A percentile compares a stretch with the other conserved stretches of the same genome.
Conservation (phyloP, 2,797 vertebrate species). For the Megaceryle alcyon region DNA sequence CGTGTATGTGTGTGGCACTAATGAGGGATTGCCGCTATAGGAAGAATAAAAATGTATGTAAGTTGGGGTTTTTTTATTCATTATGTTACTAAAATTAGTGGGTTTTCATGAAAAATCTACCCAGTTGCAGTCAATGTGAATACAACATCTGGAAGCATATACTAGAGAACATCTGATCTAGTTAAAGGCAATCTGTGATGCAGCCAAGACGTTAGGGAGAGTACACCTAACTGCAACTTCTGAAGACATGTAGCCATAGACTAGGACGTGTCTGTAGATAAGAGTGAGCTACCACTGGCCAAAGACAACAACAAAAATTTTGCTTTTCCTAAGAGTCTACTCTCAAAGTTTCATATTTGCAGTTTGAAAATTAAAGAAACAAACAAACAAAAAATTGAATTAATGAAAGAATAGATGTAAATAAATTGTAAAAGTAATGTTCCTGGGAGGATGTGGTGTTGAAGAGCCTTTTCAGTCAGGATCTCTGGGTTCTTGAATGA, state of each 20-base stretch:
- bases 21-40: neutral
- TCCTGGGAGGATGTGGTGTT: neutral
- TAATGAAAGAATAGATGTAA: neutral
- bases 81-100: neutral
- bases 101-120: neutral
- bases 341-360: fast-evolving
- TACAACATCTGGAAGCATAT: neutral
- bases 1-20: neutral
- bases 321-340: neutral
- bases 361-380: neutral
- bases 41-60: neutral
- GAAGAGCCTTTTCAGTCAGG: neutral
- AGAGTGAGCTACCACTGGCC: neutral
- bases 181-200: neutral
- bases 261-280: neutral
- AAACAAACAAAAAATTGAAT: neutral
- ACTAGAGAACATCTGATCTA: neutral
- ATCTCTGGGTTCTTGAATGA: neutral
- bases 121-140: neutral
- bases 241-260: neutral
- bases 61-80: neutral
- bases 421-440: neutral
- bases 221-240: neutral
- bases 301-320: neutral
- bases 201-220: neutral